Evolutionary conservation across 2,113 vertebrate genomes (phyloP).

Genomic region (Chionis minor): DNA sequence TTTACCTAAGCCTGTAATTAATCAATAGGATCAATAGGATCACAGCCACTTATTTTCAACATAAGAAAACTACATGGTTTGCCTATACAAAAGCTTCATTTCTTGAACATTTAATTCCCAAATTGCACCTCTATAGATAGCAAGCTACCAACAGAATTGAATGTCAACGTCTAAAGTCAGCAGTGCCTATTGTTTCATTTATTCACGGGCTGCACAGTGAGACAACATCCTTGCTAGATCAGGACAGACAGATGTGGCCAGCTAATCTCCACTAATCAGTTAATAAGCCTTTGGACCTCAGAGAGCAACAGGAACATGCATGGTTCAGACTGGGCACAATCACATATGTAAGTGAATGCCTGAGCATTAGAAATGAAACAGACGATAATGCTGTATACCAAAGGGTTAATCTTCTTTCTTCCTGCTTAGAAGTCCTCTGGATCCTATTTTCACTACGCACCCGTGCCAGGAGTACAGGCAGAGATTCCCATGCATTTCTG

Average conservation of each 20-base stretch:
- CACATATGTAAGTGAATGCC: background rate
- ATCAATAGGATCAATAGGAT: background rate
- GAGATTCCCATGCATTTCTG: slow-evolving; percentile 16
- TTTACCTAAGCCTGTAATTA: background rate
- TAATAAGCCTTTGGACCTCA: background rate
- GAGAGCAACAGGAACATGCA: background rate
- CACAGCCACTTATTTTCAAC: background rate
- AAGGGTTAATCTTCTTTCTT: slow-evolving; percentile 41
- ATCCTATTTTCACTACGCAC: background rate
- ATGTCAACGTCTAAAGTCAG: background rate
- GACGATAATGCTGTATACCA: background rate
- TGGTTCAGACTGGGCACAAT: background rate
- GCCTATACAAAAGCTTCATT: background rate
- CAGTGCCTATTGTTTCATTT: background rate
- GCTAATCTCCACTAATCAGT: background rate
- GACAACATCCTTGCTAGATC: background rate
- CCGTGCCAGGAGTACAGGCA: background rate
- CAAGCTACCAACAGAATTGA: background rate
- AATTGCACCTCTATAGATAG: background rate
- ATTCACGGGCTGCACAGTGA: background rate
- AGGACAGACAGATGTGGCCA: background rate
- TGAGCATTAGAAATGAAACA: background rate
- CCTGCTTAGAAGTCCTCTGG: slow-evolving; percentile 28
- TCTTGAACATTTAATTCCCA: background rate
- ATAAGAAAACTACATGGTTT: background rate